phyloP scores from a whole-genome alignment of 2,797 vertebrate species.

The Enteromius trimaculatus region DNA sequence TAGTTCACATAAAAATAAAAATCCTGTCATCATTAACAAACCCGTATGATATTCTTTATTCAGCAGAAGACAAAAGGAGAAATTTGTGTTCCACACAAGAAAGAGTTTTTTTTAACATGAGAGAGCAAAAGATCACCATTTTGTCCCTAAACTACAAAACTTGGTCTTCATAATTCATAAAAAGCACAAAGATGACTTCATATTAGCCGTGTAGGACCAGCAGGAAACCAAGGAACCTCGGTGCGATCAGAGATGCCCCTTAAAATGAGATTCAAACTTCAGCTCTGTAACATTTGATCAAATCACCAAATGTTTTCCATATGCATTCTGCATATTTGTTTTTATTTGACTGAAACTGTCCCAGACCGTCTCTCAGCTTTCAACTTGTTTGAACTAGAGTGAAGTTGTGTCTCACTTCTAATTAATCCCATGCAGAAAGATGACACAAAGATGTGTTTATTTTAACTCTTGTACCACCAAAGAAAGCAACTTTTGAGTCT shows the following conservation, averaged over 20 bases:
- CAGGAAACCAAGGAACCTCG: constrained; percentile 22
- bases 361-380: constrained; percentile 29
- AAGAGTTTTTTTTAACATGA: not conserved
- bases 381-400: constrained; percentile 18
- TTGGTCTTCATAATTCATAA: constrained; percentile 10
- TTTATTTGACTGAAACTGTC: constrained; percentile 36
- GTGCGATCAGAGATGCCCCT: constrained; percentile 16
- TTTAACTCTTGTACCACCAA: constrained; percentile 25
- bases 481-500: not conserved
- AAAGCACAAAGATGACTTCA: constrained; percentile 9
- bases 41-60: not conserved
- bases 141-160: constrained; percentile 12
- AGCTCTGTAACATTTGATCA: constrained; percentile 42
- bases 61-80: not conserved
- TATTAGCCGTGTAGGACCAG: not conserved
- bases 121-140: not conserved
- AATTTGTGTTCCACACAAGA: not conserved
- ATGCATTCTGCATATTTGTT: constrained; percentile 42
- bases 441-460: constrained; percentile 24
- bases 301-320: constrained; percentile 48
- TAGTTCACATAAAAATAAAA: not conserved
- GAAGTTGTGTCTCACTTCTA: constrained; percentile 36
- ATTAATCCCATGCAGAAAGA: constrained; percentile 38
- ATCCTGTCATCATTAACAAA: not conserved
- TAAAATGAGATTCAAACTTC: constrained; percentile 10